Evolutionary conservation across 2,888 invertebrate genomes (phyloP).

Genomic region (Romanomermis culicivorax): DNA sequence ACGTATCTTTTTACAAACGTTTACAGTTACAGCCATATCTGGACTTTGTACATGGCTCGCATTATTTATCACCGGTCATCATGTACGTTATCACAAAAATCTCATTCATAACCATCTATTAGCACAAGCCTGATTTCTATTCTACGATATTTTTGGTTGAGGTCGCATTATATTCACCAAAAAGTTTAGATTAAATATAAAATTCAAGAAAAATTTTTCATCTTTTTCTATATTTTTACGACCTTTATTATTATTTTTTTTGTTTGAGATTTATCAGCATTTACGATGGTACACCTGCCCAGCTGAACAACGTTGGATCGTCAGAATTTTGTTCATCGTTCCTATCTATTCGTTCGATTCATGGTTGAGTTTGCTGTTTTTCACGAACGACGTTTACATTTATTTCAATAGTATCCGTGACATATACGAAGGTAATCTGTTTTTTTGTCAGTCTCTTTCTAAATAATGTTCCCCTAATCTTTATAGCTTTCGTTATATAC

Average conservation of each 20-base stretch:
- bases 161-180: neutral
- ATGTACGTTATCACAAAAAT: conserved; percentile 41
- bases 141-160: neutral
- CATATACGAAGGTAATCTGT: conserved; percentile 73
- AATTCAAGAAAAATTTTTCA: neutral
- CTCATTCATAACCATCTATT: neutral
- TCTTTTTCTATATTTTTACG: neutral
- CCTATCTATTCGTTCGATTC: conserved; percentile 96
- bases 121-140: neutral
- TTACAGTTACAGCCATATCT: conserved; percentile 76
- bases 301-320: conserved; percentile 96
- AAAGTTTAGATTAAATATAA: neutral
- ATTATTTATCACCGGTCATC: conserved; percentile 46
- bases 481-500: conserved; percentile 88
- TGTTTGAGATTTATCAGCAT: conserved; percentile 98
- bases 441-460: neutral
- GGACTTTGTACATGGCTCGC: conserved; percentile 66
- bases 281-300: conserved; percentile 96
- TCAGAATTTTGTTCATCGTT: conserved; percentile 91
- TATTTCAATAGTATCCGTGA: conserved; percentile 98
- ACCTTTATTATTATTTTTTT: no score
- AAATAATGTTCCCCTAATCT: conserved; percentile 4
- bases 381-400: conserved; percentile 87
- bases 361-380: conserved; percentile 91
- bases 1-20: conserved; percentile 65